phyloP scores from a whole-genome alignment of 2,888 invertebrate species.

The Anthrax anthrax region DNA sequence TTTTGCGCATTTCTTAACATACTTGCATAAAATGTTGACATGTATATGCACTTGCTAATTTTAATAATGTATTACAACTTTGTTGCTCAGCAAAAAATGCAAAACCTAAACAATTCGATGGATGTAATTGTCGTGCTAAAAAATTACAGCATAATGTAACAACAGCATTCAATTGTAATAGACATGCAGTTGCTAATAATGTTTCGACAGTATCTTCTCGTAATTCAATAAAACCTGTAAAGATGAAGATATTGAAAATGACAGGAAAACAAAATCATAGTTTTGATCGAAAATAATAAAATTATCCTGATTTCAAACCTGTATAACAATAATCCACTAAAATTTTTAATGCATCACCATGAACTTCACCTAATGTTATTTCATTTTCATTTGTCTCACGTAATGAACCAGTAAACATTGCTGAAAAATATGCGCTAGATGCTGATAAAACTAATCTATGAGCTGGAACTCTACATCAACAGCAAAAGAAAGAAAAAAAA shows the following conservation, averaged over 20 bases:
- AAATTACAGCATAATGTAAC: slow-evolving; percentile 82
- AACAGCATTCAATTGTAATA: slow-evolving; percentile 73
- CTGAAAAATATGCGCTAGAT: slow-evolving; percentile 87
- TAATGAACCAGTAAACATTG: slow-evolving; percentile 85
- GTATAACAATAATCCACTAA: slow-evolving; percentile 87
- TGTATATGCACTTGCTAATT: slow-evolving; percentile 71
- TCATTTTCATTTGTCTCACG: slow-evolving; percentile 71
- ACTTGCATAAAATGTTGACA: slow-evolving; percentile 75
- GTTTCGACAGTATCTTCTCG: slow-evolving; percentile 86
- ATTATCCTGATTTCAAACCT: slow-evolving; percentile 36
- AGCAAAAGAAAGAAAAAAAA: neutral
- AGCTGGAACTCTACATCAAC: slow-evolving; percentile 48
- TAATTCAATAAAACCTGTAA: slow-evolving; percentile 49
- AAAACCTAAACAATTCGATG: slow-evolving; percentile 89
- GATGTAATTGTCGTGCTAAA: slow-evolving; percentile 71
- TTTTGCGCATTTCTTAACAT: too few species aligned
- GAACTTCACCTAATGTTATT: slow-evolving; percentile 70
- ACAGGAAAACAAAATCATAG: neutral
- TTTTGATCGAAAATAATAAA: neutral
- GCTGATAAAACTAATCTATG: slow-evolving; percentile 82
- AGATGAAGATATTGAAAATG: slow-evolving; percentile 6
- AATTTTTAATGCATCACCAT: slow-evolving; percentile 70
- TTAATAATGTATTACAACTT: slow-evolving; percentile 65
- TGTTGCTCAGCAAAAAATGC: slow-evolving; percentile 87
- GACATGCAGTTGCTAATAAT: slow-evolving; percentile 71